Base-by-base conservation (phyloP, 1,140 invertebrate genomes). In the Atta colombica region DNA sequence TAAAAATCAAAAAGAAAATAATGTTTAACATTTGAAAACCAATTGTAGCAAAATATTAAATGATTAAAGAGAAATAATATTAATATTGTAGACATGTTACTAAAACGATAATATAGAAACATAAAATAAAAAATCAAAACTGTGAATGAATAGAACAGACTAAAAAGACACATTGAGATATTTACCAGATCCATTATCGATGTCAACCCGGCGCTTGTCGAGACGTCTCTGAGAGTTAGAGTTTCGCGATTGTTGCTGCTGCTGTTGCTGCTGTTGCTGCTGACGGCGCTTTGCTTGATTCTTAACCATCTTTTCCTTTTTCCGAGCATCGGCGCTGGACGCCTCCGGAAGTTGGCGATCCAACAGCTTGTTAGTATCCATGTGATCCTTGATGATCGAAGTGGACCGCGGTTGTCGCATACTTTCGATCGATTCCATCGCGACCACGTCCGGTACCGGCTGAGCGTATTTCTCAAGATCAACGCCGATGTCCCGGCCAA, bases 231-330 rank as follows among this genome's bases (percentile, higher is more conserved):
- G 92, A 10, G 65, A 10, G 16, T 89, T 92, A 0, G 88, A 85
- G 60, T 61, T 25, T 55, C 81, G 82, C 3, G 72, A n/a, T 21
- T 90, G 90, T n/a, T 88, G 89, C 8, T 86, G 85, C 28, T 78
- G 89, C 0, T 92, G 91, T 28, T 94, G 93, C 1, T 93, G 55
- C 55, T 55, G 53, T n/a, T 58, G 91, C n/a, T 94, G 93, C 39
- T 94, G 94, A 14, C 93, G 92, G 14, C 94, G 90, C 68, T 94
- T 92, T 0, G 94, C 94, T 63, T 95, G 95, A 49, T 95, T 95
- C 16, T 92, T 92, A 0, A 86, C 92, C 95, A 95, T 95, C 39
- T 95, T 95, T 69, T 95, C 95, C 77, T 95, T 95, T 77, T 95
- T 95, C 16, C 94, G 94, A 0, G 87, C 65, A 18, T 95, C 94